Conservation (phyloP, 2,113 vertebrate species). For the Clinocottus analis region DNA sequence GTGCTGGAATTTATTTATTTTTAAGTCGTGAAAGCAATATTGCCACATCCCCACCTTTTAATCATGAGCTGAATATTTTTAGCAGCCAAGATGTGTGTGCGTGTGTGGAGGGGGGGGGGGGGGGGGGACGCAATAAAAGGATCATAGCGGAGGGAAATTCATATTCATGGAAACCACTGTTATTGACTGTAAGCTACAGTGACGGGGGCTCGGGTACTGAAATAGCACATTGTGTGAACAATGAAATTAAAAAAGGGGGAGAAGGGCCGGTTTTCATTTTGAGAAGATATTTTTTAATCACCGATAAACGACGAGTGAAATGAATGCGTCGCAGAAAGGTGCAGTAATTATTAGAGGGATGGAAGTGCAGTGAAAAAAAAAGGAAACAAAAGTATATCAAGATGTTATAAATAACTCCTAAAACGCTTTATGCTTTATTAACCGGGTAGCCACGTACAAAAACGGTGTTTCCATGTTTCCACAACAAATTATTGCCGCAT, state of each 20-base stretch:
- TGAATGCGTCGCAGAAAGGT: not conserved
- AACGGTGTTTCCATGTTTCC: conserved; percentile 31
- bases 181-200: conserved; percentile 28
- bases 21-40: conserved; percentile 8
- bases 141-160: conserved; percentile 31
- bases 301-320: conserved; percentile 14
- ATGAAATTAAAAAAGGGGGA: conserved; percentile 16
- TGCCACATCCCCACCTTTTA: conserved; percentile 15
- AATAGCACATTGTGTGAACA: conserved; percentile 25
- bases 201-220: not conserved
- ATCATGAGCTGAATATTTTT: conserved; percentile 48
- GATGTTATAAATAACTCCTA: conserved; percentile 14
- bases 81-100: conserved; percentile 21
- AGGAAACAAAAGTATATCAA: not conserved
- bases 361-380: not conserved
- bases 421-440: conserved; percentile 17
- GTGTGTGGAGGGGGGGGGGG: not conserved
- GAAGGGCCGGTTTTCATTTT: not conserved
- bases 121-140: conserved; percentile 23
- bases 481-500: conserved; percentile 37
- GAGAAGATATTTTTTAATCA: not conserved
- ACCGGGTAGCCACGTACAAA: not conserved
- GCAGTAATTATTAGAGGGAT: conserved; percentile 13
- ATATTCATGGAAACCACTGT: conserved; percentile 26
- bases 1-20: conserved; percentile 2